A percentile compares a stretch with the other conserved stretches of the same genome.
Evolutionary conservation across 2,797 vertebrate genomes (phyloP).

Genomic region (Gallinago solitaria): DNA sequence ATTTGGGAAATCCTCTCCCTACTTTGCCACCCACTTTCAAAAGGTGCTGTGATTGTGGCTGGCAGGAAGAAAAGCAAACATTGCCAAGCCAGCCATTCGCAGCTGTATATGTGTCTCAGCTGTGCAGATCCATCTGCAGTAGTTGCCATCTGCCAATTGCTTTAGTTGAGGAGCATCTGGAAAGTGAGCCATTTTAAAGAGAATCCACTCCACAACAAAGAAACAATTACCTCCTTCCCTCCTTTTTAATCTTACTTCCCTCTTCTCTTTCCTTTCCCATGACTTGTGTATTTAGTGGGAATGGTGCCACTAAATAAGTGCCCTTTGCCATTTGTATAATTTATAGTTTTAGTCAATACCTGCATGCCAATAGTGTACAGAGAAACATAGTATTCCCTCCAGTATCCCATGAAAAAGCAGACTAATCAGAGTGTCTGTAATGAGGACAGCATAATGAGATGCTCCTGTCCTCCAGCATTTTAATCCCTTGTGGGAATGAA

Average conservation of each 20-base stretch:
- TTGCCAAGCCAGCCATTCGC: not conserved
- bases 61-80: constrained; percentile 45
- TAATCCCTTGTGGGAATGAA: not conserved
- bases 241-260: not conserved
- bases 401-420: not conserved
- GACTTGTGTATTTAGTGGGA: not conserved
- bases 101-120: constrained; percentile 53
- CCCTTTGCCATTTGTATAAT: not conserved
- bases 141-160: constrained; percentile 51
- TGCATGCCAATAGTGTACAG: not conserved
- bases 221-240: not conserved
- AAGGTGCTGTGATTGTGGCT: constrained; percentile 15
- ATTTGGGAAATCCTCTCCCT: constrained; percentile 35
- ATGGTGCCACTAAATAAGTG: not conserved
- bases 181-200: constrained; percentile 36
- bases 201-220: not conserved
- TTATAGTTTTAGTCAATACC: not conserved
- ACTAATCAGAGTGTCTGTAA: not conserved
- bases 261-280: not conserved
- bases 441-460: not conserved
- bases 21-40: not conserved
- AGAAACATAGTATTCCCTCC: not conserved
- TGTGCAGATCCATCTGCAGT: constrained; percentile 61
- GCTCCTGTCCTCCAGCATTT: not conserved
- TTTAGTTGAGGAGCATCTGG: constrained; percentile 60